phyloP scores from a whole-genome alignment of 2,888 invertebrate genomes.

The Andrena chrysosceles region DNA sequence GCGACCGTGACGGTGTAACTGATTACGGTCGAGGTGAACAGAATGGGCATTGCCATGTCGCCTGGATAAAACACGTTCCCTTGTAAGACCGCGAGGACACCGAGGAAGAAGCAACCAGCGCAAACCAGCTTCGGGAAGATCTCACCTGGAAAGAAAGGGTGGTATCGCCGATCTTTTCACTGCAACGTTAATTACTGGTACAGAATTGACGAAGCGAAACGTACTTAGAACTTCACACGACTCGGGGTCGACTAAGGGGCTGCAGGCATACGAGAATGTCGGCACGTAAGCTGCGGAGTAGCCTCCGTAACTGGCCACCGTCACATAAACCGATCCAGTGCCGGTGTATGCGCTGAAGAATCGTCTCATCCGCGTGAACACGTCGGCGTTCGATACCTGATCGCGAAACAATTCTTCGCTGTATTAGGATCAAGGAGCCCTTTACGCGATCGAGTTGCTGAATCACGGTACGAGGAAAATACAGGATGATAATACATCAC shows the following conservation, averaged over 20 bases:
- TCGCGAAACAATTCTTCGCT: conserved; percentile 27
- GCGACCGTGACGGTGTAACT: conserved; percentile 81
- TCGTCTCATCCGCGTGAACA: conserved; percentile 83
- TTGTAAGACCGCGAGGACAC: conserved; percentile 87
- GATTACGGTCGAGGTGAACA: conserved; percentile 86
- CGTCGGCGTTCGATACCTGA: conserved; percentile 78
- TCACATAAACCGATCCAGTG: conserved; percentile 87
- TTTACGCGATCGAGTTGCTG: too few relatives aligned
- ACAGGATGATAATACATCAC: too few relatives aligned
- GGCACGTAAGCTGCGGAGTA: conserved; percentile 89
- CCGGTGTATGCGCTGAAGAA: conserved; percentile 88
- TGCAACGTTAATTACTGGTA: too few relatives aligned
- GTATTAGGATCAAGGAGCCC: not conserved
- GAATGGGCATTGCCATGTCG: conserved; percentile 88
- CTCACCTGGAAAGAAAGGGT: conserved; percentile 59
- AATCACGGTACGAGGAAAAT: too few relatives aligned
- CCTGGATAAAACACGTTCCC: conserved; percentile 89
- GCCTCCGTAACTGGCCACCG: conserved; percentile 85
- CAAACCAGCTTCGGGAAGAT: conserved; percentile 79
- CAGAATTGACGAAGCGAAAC: conserved; percentile 18
- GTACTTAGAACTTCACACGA: conserved; percentile 58
- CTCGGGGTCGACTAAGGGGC: conserved; percentile 82
- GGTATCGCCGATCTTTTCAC: too few relatives aligned
- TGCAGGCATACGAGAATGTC: conserved; percentile 89
- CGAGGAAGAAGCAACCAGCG: conserved; percentile 87